Percentiles rank a stretch among this genome's conserved stretches.
Conservation (phyloP, 2,888 invertebrate species). For the Drosophila melanosoma region DNA sequence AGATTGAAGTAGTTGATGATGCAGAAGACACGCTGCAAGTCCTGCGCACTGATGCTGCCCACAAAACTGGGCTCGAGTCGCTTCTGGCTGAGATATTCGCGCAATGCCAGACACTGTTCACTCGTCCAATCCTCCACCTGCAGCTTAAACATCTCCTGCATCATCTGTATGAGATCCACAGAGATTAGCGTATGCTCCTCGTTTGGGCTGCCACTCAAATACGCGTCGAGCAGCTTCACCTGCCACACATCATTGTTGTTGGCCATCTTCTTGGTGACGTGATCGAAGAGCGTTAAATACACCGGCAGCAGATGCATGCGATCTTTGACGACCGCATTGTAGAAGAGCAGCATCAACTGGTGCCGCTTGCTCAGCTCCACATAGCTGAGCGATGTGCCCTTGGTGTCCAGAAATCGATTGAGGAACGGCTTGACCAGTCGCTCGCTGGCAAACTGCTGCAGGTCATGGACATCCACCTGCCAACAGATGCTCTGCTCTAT, state of each 20-base stretch:
- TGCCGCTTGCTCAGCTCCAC: slow-evolving; percentile 86
- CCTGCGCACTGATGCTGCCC: slow-evolving; percentile 64
- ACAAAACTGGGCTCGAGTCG: slow-evolving; percentile 70
- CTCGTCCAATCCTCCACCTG: slow-evolving; percentile 72
- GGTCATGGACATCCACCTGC: slow-evolving; percentile 87
- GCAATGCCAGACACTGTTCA: slow-evolving; percentile 66
- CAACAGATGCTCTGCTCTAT: slow-evolving; percentile 87
- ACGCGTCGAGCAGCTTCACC: slow-evolving; percentile 89
- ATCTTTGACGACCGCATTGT: slow-evolving; percentile 93
- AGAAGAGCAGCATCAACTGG: slow-evolving; percentile 89
- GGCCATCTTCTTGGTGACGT: slow-evolving; percentile 67
- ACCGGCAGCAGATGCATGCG: slow-evolving; percentile 91
- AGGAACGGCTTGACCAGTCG: slow-evolving; percentile 89
- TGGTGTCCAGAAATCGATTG: slow-evolving; percentile 87
- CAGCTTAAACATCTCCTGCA: slow-evolving; percentile 77
- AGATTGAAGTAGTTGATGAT: slow-evolving; percentile 82
- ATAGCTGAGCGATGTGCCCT: slow-evolving; percentile 77
- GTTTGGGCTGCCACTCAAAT: slow-evolving; percentile 69
- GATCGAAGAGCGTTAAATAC: slow-evolving; percentile 89
- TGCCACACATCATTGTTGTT: slow-evolving; percentile 88
- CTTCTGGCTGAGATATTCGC: slow-evolving; percentile 77
- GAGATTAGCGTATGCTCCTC: slow-evolving; percentile 77
- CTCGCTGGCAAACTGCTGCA: slow-evolving; percentile 91
- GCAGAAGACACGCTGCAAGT: slow-evolving; percentile 77
- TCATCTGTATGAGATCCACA: slow-evolving; percentile 82